Evolutionary conservation across 2,888 invertebrate species (phyloP).

Genomic region (Drosophila diplacantha): DNA sequence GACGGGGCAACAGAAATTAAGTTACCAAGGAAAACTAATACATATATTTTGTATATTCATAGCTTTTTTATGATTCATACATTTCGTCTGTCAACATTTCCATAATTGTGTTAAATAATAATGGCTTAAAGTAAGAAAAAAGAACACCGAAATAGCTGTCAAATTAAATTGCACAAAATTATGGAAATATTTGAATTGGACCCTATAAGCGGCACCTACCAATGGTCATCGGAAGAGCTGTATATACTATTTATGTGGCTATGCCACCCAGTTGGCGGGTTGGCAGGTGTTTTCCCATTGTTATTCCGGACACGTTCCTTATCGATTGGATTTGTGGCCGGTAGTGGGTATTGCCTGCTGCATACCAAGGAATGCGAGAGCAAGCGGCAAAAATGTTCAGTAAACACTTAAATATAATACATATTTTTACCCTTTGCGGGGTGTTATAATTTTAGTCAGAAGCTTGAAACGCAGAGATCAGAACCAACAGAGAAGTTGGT

Average conservation of each 20-base stretch:
- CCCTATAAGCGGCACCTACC: constrained; percentile 39
- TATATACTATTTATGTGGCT: neutral
- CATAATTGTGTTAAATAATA: constrained; percentile 16
- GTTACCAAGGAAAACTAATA: constrained; percentile 19
- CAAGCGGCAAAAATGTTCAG: constrained; percentile 27
- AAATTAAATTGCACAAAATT: constrained; percentile 43
- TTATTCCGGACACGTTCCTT: constrained; percentile 49
- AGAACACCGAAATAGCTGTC: constrained; percentile 16
- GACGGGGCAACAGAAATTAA: neutral
- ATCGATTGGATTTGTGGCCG: constrained; percentile 39
- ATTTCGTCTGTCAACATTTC: constrained; percentile 10
- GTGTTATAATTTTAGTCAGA: neutral
- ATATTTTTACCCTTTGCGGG: neutral
- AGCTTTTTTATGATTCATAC: constrained; percentile 22
- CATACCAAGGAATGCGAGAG: constrained; percentile 18
- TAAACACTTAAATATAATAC: neutral
- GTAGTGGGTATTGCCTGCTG: constrained; percentile 43
- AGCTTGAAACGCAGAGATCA: neutral
- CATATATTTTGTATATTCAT: neutral
- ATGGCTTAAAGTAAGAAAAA: constrained; percentile 3
- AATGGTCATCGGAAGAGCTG: constrained; percentile 44
- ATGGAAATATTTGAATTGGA: constrained; percentile 30
- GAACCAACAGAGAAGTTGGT: neutral
- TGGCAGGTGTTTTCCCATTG: constrained; percentile 49
- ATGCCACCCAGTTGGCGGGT: constrained; percentile 14